These are phyloP conservation scores for Lutraria lutraria DNA, from an alignment of 2,888 invertebrate genomes.

Conservation along the genomic window DNA sequence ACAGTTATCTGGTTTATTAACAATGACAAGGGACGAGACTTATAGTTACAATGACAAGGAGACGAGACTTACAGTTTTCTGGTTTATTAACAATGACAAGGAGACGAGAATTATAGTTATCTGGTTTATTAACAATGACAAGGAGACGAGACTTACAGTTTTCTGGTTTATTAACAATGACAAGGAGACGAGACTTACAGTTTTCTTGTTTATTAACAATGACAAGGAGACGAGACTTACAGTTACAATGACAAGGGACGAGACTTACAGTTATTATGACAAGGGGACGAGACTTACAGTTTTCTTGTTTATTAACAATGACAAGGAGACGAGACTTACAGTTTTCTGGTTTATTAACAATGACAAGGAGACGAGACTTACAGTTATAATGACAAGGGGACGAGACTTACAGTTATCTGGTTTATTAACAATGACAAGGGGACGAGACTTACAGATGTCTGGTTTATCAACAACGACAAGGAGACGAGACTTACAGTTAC, in stretches of 20 bases:
- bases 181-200: slow-evolving; percentile 11
- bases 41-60: slow-evolving; percentile 22
- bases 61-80: slow-evolving; percentile 33
- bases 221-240: slow-evolving; percentile 1
- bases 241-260: slow-evolving; percentile 1
- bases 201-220: slow-evolving; percentile 21
- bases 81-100: background rate
- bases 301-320: slow-evolving; percentile 11
- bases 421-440: no score
- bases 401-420: slow-evolving; percentile 39
- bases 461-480: background rate
- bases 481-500: slow-evolving; percentile 24
- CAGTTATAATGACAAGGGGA: slow-evolving; percentile 19
- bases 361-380: background rate
- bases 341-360: slow-evolving; percentile 24
- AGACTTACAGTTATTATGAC: slow-evolving; percentile 32
- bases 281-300: slow-evolving; percentile 18
- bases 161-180: slow-evolving; percentile 3
- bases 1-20: slow-evolving; percentile 39
- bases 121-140: background rate
- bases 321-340: slow-evolving; percentile 13
- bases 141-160: slow-evolving; percentile 24
- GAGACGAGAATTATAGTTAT: slow-evolving; percentile 28
- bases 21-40: background rate
- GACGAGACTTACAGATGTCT: slow-evolving; percentile 32